phyloP scores from a whole-genome alignment of 2,113 vertebrate genomes.

The Microcebus murinus region DNA sequence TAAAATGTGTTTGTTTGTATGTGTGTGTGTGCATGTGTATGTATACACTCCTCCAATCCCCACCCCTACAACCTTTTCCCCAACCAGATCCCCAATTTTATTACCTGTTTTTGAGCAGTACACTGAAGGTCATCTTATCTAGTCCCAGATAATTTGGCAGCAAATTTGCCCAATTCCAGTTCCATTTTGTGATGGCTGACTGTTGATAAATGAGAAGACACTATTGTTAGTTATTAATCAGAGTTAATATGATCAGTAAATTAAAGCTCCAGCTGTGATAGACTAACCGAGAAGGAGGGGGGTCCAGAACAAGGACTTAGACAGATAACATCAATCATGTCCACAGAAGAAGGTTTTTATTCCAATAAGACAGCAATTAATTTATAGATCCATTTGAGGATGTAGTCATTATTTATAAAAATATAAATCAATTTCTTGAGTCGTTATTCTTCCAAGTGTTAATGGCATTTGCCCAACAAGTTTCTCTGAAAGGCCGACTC shows the following conservation, averaged over 20 bases:
- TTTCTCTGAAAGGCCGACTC: conserved; percentile 78
- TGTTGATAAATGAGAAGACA: conserved; percentile 94
- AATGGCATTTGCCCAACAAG: conserved; percentile 85
- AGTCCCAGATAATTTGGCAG: conserved; percentile 90
- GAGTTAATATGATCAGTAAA: conserved; percentile 95
- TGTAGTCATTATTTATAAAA: conserved; percentile 96
- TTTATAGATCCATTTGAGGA: conserved; percentile 96
- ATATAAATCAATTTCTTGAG: conserved; percentile 94
- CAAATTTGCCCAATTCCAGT: conserved; percentile 94
- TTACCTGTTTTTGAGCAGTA: conserved; percentile 96
- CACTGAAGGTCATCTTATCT: conserved; percentile 93
- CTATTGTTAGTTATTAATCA: conserved; percentile 97
- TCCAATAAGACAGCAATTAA: conserved; percentile 95
- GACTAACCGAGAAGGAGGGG: conserved; percentile 92
- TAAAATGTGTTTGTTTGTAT: not conserved
- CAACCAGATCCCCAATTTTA: not conserved
- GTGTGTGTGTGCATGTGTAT: not conserved
- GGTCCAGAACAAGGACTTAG: conserved; percentile 88
- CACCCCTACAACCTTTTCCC: not conserved
- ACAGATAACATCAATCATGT: conserved; percentile 93
- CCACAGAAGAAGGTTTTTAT: conserved; percentile 93
- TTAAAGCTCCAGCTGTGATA: conserved; percentile 94
- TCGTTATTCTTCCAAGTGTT: conserved; percentile 90
- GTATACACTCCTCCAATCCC: not conserved
- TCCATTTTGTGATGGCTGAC: conserved; percentile 91